phyloP scores from a whole-genome alignment of 2,113 vertebrate species.

The Trachemys scripta region DNA sequence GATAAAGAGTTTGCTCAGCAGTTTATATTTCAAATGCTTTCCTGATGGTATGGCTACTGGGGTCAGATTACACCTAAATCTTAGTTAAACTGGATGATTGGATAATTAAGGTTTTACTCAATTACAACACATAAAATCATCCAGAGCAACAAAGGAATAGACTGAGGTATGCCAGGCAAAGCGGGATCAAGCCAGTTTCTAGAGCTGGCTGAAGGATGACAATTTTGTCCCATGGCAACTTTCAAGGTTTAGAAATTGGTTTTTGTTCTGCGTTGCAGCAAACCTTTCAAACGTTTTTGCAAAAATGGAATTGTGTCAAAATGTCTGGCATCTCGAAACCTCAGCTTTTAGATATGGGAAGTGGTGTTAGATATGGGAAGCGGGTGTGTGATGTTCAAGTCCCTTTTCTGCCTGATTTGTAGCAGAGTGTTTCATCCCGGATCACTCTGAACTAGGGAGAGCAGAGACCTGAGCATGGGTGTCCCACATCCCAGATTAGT shows the following conservation, averaged over 20 bases:
- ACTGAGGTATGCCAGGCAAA: accelerated
- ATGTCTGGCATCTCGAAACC: not conserved
- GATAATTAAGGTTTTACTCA: not conserved
- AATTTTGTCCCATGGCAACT: accelerated
- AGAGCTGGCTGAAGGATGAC: not conserved
- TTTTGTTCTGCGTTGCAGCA: not conserved
- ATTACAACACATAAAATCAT: accelerated
- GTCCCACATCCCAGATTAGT: not conserved
- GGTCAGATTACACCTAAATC: not conserved
- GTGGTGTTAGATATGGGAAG: not conserved
- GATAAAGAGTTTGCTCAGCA: accelerated
- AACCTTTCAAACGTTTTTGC: not conserved
- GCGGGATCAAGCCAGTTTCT: not conserved
- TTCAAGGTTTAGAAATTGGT: not conserved
- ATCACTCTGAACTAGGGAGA: not conserved
- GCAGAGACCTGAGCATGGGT: not conserved
- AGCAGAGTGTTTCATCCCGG: not conserved
- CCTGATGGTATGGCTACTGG: not conserved
- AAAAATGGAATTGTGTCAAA: accelerated
- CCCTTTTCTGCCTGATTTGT: not conserved
- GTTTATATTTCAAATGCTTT: not conserved
- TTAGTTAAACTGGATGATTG: not conserved
- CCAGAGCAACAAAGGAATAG: not conserved
- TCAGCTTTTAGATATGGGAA: not conserved
- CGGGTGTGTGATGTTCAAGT: accelerated